A percentile compares a stretch with the other conserved stretches of the same genome.
phyloP scores from a whole-genome alignment of 2,888 invertebrate species.

The Lasius fuliginosus region DNA sequence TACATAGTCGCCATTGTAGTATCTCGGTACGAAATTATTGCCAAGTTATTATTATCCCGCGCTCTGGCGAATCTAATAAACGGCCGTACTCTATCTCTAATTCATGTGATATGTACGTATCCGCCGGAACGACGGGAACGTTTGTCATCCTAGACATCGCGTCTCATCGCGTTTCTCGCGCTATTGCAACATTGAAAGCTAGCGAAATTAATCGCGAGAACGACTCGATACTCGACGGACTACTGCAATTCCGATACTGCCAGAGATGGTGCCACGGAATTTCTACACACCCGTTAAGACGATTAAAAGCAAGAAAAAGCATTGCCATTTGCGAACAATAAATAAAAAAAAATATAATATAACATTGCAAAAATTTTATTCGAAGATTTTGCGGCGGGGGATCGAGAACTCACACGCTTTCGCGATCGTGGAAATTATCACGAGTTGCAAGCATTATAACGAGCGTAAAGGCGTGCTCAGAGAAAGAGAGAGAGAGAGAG shows the following conservation, averaged over 20 bases:
- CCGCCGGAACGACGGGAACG: slow-evolving; percentile 82
- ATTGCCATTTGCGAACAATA: not conserved
- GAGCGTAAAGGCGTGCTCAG: slow-evolving; percentile 34
- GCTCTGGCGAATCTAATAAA: slow-evolving; percentile 84
- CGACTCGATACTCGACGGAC: not conserved
- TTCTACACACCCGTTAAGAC: no score
- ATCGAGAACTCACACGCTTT: slow-evolving; percentile 30
- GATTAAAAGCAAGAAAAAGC: not conserved
- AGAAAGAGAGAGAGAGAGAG: not conserved
- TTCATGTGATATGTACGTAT: slow-evolving; percentile 82
- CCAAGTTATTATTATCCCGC: slow-evolving; percentile 71
- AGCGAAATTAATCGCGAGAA: not conserved
- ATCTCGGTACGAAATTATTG: slow-evolving; percentile 70
- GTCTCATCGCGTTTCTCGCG: slow-evolving; percentile 12
- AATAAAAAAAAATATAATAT: not conserved
- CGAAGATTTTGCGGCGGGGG: not conserved
- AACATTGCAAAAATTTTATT: not conserved
- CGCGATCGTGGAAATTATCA: slow-evolving; percentile 52
- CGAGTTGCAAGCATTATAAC: slow-evolving; percentile 29
- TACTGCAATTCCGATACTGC: not conserved
- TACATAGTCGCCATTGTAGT: slow-evolving; percentile 65
- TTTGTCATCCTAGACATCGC: slow-evolving; percentile 58
- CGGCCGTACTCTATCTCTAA: slow-evolving; percentile 78
- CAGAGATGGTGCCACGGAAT: not conserved
- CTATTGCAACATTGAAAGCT: slow-evolving; percentile 32